Base-by-base conservation (phyloP, 2,888 invertebrate genomes). In the Drosophila pseudotalamancana region DNA sequence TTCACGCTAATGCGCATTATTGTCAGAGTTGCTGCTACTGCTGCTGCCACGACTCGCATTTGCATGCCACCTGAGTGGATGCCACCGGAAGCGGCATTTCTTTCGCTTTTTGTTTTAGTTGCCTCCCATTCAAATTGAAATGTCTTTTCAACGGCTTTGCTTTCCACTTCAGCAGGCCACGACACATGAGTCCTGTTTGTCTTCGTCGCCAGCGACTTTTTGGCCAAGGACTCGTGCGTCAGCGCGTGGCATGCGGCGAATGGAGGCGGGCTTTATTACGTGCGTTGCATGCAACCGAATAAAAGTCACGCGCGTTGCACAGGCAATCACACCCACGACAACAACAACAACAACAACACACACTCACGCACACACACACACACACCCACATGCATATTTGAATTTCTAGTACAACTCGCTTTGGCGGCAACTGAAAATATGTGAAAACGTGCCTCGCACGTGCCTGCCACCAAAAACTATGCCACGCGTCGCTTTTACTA, bases 161-260 rank as follows among this genome's bases (percentile, higher is more conserved):
- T 71, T 81, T 81, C 87, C 87, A 83, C 87, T 80, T 74, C 84
- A 80, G 74, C 81, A 75, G 77, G 59, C 84, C 77, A 67, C 71
- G 87, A 84, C 78, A 81, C 87, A 84, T 73, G 82, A 87, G 85
- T 87, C 78, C 82, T 83, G 87, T 84, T 85, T 83, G 82, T 81
- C 87, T 81, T 80, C 76, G 71, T 76, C 55, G 71, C 57, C 51
- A 62, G 65, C 68, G 80, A 68, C 71, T 73, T 83, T 86, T 71
- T 73, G 68, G 80, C 81, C 77, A 83, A 80, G 87, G 84, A 71
- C 67, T 62, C 48, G 16, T n/a, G 42, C 14, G 43, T n/a, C 25
- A 27, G 11, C 27, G 46, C 31, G 32, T 32, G 12, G 21, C 37
- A 21, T 19, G 1, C 32, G 40, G 51, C 48, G 59, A 61, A 62